phyloP scores from a whole-genome alignment of 2,113 vertebrate genomes.

The Variabilichromis moorii region DNA sequence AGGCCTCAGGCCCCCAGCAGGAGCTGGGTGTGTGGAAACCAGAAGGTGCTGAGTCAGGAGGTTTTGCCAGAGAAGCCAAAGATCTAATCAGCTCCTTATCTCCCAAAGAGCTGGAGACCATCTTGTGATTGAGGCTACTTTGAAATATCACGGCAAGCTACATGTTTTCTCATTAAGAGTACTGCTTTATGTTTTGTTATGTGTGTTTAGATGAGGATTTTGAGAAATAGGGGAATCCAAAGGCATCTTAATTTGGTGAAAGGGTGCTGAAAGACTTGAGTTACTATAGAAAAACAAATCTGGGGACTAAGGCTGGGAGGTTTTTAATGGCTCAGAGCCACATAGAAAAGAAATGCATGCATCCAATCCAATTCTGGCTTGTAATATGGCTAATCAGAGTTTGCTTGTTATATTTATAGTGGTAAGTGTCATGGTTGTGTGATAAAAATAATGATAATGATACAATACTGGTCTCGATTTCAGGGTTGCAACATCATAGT shows the following conservation, averaged over 20 bases:
- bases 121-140: conserved; percentile 42
- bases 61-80: conserved; percentile 1
- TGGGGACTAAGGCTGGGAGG: neutral
- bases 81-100: conserved; percentile 25
- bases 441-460: neutral
- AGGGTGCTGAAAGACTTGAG: neutral
- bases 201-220: neutral
- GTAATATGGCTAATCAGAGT: neutral
- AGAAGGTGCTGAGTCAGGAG: neutral
- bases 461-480: neutral
- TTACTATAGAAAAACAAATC: neutral
- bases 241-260: neutral
- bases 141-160: neutral
- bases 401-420: neutral
- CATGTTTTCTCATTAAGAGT: neutral
- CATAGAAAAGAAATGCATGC: neutral
- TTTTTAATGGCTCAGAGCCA: neutral
- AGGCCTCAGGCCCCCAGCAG: conserved; percentile 12
- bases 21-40: conserved; percentile 2
- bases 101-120: conserved; percentile 65
- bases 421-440: neutral
- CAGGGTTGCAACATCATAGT: neutral
- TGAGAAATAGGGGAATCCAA: neutral
- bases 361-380: neutral
- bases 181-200: neutral